Evolutionary conservation across 1,140 invertebrate genomes (phyloP), one percentile per base, ranked within the genome.

Genomic region (Nasonia longicornis): DNA sequence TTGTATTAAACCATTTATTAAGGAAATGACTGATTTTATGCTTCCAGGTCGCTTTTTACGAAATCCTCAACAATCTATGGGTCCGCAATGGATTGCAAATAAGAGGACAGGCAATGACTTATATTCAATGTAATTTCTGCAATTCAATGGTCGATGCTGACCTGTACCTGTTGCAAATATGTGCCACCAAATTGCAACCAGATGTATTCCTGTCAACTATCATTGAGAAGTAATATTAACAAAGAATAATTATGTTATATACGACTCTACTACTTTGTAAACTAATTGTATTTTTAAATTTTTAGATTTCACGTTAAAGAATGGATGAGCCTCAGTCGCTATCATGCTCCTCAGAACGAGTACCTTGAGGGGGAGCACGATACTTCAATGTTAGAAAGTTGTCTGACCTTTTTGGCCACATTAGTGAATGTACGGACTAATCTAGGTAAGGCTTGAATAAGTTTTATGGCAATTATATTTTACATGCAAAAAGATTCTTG

Each of bases 111-210:
- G 97, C 98, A 7, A 99, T 99, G 97, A 99, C 98, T 26, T 99
- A 99, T 88, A 97, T 99, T 84, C 98, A 99, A 89, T 98, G 97
- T 81, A 98, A 99, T 91, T 99, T 99, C 91, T 98, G 97, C 91
- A 98, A 98, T 90, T 98, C 97, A 2, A 98, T 99, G 96, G 96
- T 98, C 0, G 98, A 99, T 91, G 96, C 98, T 85, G 98, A 99
- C 92, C 92, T 99, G 63, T 99, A 97, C 91, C 93, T 99, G 71
- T 89, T 98, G 77, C 97, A 98, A 93, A 93, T 99, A 26, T 98
- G 97, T 91, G 96, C 96, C 58, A 97, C 96, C 3, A 95, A 97
- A 87, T 91, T 99, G 80, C 94, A 95, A 79, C 93, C 96, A 4
- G 95, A 97, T 86, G 93, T 94, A 82, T 98, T 98, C 89, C 89